A percentile compares a stretch with the other conserved stretches of the same genome.
Evolutionary conservation across 2,113 vertebrate species (phyloP).

Genomic region (Diadophis punctatus): DNA sequence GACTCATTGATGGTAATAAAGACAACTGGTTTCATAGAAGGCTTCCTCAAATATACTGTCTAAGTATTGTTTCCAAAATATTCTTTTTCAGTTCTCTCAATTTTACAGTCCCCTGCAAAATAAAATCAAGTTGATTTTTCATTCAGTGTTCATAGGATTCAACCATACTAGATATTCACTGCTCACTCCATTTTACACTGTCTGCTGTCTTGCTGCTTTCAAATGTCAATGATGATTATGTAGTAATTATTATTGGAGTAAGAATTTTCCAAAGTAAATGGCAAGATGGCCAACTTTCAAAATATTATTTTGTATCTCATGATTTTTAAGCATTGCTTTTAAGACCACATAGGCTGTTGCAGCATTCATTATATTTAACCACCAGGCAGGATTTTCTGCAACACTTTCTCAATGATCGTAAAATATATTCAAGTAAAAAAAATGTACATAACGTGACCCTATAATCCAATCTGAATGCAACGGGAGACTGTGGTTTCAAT

Average conservation of each 20-base stretch:
- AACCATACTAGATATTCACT: background rate
- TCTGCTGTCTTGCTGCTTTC: background rate
- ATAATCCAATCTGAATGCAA: background rate
- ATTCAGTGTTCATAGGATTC: background rate
- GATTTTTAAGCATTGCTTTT: background rate
- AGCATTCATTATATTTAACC: background rate
- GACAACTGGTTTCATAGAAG: background rate
- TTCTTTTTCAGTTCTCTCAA: background rate
- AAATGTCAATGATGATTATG: background rate
- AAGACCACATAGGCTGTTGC: background rate
- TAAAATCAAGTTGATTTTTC: background rate
- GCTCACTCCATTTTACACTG: background rate
- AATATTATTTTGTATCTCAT: background rate
- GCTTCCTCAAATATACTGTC: background rate
- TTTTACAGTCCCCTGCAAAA: background rate
- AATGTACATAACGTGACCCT: background rate
- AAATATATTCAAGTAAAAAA: background rate
- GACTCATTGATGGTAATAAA: background rate
- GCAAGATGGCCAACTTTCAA: background rate
- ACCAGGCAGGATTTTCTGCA: background rate
- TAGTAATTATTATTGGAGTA: background rate
- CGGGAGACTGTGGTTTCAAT: background rate
- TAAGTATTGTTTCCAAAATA: background rate
- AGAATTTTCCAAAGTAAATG: background rate
- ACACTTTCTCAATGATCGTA: background rate